phyloP scores from a whole-genome alignment of 2,888 invertebrate species.

The Ochropleura plecta region DNA sequence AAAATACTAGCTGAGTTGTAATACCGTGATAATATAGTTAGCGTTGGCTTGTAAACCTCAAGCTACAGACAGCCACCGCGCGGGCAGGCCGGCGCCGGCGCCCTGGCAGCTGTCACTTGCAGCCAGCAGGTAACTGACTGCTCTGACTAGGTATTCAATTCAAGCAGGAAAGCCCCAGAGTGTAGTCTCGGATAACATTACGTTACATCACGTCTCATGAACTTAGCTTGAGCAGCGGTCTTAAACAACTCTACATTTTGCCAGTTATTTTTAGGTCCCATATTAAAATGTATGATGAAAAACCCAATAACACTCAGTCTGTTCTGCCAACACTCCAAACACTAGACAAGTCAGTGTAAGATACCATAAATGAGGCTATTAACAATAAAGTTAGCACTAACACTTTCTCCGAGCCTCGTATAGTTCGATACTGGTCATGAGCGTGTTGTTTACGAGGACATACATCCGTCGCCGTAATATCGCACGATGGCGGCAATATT shows the following conservation, averaged over 20 bases:
- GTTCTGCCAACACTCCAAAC: neutral
- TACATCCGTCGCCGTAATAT: constrained; percentile 25
- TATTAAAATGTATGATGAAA: neutral
- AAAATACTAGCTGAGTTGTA: neutral
- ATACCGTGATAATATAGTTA: neutral
- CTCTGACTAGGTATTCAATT: neutral
- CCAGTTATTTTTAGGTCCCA: neutral
- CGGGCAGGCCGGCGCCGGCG: neutral
- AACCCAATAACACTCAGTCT: neutral
- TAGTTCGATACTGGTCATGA: constrained; percentile 21
- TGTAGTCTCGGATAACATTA: neutral
- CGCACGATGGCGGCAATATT: constrained; percentile 24
- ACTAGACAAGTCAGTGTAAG: neutral
- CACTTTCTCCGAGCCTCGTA: neutral
- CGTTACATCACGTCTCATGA: neutral
- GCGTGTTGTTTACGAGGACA: constrained; percentile 36
- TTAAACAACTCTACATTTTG: neutral
- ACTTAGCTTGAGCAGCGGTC: neutral
- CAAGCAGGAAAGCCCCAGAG: neutral
- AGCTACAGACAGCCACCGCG: neutral
- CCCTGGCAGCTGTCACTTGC: constrained; percentile 17
- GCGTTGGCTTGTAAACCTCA: neutral
- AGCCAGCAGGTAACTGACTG: constrained; percentile 1
- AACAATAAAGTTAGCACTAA: constrained; percentile 4
- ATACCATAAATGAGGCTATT: constrained; percentile 8